These are phyloP conservation scores for Aphelenchoides avenae DNA, from an alignment of 1,140 invertebrate species.

Conservation along the genomic window DNA sequence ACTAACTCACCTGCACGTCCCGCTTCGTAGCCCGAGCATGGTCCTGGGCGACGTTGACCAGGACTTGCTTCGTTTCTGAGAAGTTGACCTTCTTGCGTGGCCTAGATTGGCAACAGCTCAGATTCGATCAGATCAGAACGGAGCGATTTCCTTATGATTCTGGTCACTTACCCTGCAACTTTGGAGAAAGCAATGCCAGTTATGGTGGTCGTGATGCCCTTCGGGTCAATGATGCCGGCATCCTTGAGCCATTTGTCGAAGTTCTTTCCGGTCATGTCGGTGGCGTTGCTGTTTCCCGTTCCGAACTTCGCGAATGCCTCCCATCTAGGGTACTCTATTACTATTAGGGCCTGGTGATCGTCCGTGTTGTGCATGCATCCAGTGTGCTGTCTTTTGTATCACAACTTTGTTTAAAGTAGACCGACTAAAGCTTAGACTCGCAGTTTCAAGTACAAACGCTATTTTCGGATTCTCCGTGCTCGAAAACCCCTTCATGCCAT, in stretches of 20 bases:
- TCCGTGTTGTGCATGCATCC: too few relatives aligned
- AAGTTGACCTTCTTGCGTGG: slow-evolving; percentile 59
- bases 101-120: slow-evolving; percentile 20
- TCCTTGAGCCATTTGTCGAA: slow-evolving; percentile 93
- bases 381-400: too few relatives aligned
- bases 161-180: slow-evolving; percentile 51
- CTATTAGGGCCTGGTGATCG: too few relatives aligned
- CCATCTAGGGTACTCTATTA: slow-evolving; percentile 60
- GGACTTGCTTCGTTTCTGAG: slow-evolving; percentile 54
- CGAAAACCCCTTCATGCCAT: too few relatives aligned
- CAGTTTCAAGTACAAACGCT: too few relatives aligned
- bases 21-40: slow-evolving; percentile 44
- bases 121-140: slow-evolving; percentile 11
- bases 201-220: slow-evolving; percentile 75
- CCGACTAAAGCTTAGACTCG: too few relatives aligned
- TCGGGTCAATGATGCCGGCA: slow-evolving; percentile 82
- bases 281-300: slow-evolving; percentile 75
- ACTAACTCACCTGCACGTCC: slow-evolving; percentile 44
- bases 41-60: slow-evolving; percentile 46
- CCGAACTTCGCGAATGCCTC: slow-evolving; percentile 78
- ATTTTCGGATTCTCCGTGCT: too few relatives aligned
- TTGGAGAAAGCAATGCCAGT: slow-evolving; percentile 59
- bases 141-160: too few relatives aligned
- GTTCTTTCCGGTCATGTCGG: slow-evolving; percentile 80
- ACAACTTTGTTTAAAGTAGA: too few relatives aligned